Base-by-base conservation (phyloP, 1,140 invertebrate genomes). In the Dolichoris vasculosae region DNA sequence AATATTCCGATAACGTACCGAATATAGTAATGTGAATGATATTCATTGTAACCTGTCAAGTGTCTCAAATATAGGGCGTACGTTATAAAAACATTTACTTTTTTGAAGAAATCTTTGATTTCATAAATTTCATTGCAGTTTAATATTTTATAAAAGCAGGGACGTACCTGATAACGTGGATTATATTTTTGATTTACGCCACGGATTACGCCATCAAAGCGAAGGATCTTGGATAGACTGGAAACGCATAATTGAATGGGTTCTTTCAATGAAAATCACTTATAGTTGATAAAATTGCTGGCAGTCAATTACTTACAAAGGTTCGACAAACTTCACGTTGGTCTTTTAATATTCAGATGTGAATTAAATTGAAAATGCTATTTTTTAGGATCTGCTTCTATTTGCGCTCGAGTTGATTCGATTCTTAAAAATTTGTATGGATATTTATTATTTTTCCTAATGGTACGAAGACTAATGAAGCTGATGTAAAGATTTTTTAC, bases 321-420 rank as follows among this genome's bases (percentile, higher is more conserved):
- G 9, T 13, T 26, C 2, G 6, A 26, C 2, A 43, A 13, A 2
- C 11, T 30, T 20, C 63, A 73, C 81, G 55, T 38, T 30, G 17
- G 3, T 15, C 40, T 55, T 76, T 59, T 75, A 83, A 59, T 26
- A 78, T 67, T 48, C 13, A 30, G 46, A 79, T 75, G 77, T n/a
- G 83, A 85, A 75, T 85, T 80, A 46, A 63, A 76, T 85, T 85
- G 46, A 69, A 81, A 85, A 82, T 82, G 84, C 84, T 85, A 77
- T 82, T 82, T 17, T 64, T 30, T 8, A 55, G 75, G 30, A 77
- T 46, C 46, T 20, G n/a, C n/a, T 43, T n/a, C 69, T 43, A 73
- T 73, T 73, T 0, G n/a, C 20, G 38, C 23, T 43, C 38, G 17
- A 26, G 0, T 2, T 13, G 11, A 32, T 15, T 20, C 17, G 20